Evolutionary conservation across 2,888 invertebrate species (phyloP), one percentile per base, ranked within the genome.

Genomic region (Biston stratarius): DNA sequence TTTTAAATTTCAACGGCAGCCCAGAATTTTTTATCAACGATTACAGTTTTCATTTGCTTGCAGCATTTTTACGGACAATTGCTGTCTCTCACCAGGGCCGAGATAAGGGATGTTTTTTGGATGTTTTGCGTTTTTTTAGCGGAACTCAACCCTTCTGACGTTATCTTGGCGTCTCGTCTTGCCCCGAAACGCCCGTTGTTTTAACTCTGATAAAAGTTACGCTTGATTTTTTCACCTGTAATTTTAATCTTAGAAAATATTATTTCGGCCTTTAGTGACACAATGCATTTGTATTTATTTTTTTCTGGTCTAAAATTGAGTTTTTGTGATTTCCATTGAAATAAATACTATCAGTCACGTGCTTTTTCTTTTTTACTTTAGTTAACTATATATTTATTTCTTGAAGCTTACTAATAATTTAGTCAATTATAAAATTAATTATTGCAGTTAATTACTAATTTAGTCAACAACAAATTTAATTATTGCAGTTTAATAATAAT

Each of bases 91-190:
- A 76, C 77, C 61, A 48, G 52, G 42, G 44, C 8, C 5, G 58
- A 74, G 91, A 91, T 91, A 91, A 90, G 84, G 78, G 78, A 72
- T 77, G 71, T 78, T 83, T 84, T 55, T 38, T 14, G 6, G 52
- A 15, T 45, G 15, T 59, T 59, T 38, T 86, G 79, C 75, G 71
- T 74, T 78, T 81, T 84, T 85, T 86, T 87, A 76, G 76, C 87
- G 87, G 86, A 86, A 89, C 85, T 88, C 88, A 90, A 91, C 91
- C 92, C 92, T 90, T 90, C 85, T 85, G 89, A 85, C 89, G 88
- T 85, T 92, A 92, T 92, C 92, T 83, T 74, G 84, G 88, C 86
- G 90, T 90, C 87, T 88, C 86, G 83, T 87, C 88, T 87, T 86
- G 84, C 85, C 81, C 81, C 81, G 78, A 79, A 75, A 76, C 78